Conservation (phyloP, 2,797 vertebrate genomes). For the Acipenser transmontanus region DNA sequence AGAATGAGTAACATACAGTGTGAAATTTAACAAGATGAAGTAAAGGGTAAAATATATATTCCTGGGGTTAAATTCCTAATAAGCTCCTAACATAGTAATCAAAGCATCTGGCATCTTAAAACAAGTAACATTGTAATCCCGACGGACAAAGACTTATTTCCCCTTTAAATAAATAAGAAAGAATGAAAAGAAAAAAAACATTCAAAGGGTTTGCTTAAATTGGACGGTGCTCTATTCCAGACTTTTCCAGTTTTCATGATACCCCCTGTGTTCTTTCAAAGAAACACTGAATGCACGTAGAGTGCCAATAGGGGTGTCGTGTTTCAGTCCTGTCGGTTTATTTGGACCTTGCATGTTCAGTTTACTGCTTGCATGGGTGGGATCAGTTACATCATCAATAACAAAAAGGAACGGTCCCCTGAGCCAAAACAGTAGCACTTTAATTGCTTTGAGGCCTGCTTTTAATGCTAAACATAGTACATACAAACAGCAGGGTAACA, state of each 20-base stretch:
- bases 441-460: constrained; percentile 55
- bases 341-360: constrained; percentile 43
- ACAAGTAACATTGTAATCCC: constrained; percentile 75
- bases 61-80: constrained; percentile 65
- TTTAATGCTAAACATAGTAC: constrained; percentile 49
- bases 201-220: constrained; percentile 75
- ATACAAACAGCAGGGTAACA: constrained; percentile 52
- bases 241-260: constrained; percentile 59
- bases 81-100: constrained; percentile 60
- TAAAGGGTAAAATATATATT: constrained; percentile 33
- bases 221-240: constrained; percentile 55
- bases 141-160: constrained; percentile 59
- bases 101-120: constrained; percentile 73
- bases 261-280: constrained; percentile 43
- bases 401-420: constrained; percentile 39
- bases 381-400: constrained; percentile 74
- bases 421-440: constrained; percentile 59
- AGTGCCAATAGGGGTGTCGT: constrained; percentile 58
- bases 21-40: constrained; percentile 47
- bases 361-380: constrained; percentile 63
- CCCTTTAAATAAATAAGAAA: constrained; percentile 46
- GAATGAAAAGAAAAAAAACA: constrained; percentile 49
- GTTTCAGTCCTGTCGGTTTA: constrained; percentile 67
- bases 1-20: constrained; percentile 51
- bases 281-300: constrained; percentile 48